Conservation (phyloP, 2,113 vertebrate genomes). For the Pangasianodon gigas region DNA sequence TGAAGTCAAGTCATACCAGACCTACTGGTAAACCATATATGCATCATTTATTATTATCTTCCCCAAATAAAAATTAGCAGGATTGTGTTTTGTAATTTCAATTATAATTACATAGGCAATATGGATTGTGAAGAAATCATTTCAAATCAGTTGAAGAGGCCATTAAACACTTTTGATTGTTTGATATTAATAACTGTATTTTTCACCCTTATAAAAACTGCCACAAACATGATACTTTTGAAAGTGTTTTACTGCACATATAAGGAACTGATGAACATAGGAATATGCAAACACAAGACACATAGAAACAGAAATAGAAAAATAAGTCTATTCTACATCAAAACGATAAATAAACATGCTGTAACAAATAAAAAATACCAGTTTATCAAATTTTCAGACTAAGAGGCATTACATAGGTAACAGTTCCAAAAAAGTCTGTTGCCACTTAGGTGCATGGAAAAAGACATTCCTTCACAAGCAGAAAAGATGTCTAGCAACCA, state of each 20-base stretch:
- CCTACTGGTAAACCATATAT: not conserved
- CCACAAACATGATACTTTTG: not conserved
- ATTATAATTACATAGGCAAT: not conserved
- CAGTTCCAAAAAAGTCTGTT: conserved; percentile 59
- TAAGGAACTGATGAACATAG: conserved; percentile 24
- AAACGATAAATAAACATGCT: conserved; percentile 56
- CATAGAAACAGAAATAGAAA: conserved; percentile 26
- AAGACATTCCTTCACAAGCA: not conserved
- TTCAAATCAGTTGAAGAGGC: not conserved
- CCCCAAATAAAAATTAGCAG: not conserved
- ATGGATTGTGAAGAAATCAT: not conserved
- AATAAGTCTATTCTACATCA: conserved; percentile 41
- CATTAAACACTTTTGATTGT: not conserved
- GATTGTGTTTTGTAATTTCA: not conserved
- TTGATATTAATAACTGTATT: not conserved
- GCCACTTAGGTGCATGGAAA: conserved; percentile 11
- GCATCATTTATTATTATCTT: not conserved
- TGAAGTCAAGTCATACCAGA: not conserved
- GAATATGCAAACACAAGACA: conserved; percentile 41
- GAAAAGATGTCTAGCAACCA: conserved; percentile 71
- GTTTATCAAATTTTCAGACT: conserved; percentile 2
- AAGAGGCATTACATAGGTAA: conserved; percentile 63
- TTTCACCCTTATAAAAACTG: not conserved
- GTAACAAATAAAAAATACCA: conserved; percentile 64
- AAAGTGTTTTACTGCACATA: conserved; percentile 40